Conservation (phyloP, 2,113 vertebrate genomes). For the Sturnira hondurensis region DNA sequence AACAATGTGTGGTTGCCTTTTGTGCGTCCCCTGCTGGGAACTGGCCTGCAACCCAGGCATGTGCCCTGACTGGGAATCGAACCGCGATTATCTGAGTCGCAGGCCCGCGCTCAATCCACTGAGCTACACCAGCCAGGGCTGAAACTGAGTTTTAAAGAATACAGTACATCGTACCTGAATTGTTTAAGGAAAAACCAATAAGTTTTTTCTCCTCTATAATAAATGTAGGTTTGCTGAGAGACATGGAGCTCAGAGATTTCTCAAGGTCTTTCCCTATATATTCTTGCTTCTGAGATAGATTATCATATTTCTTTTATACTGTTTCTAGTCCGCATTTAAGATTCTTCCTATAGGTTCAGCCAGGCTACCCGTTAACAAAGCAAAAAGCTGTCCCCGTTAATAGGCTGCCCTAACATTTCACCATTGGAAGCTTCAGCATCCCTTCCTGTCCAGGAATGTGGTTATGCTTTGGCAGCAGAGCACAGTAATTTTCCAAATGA, state of each 20-base stretch:
- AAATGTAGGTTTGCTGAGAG: not conserved
- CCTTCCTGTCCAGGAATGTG: not conserved
- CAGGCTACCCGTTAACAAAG: not conserved
- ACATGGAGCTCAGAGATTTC: not conserved
- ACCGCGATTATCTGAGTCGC: no score
- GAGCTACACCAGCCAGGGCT: no score
- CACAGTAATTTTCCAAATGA: constrained; percentile 7
- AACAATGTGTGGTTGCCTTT: no score
- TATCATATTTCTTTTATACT: not conserved
- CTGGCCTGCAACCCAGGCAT: no score
- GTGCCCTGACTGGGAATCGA: no score
- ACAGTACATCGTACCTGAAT: not conserved
- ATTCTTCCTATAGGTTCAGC: not conserved
- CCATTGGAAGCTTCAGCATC: not conserved
- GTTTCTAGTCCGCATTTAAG: not conserved
- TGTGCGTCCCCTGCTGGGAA: no score
- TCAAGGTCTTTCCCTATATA: not conserved
- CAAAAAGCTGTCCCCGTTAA: not conserved
- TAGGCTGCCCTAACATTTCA: not conserved
- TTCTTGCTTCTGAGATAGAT: not conserved
- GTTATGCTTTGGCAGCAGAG: not conserved
- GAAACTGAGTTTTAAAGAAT: constrained; percentile 31
- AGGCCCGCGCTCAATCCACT: no score
- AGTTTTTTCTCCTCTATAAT: not conserved
- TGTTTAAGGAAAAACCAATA: not conserved